Conservation (phyloP, 2,113 vertebrate genomes). For the Argyrosomus japonicus region DNA sequence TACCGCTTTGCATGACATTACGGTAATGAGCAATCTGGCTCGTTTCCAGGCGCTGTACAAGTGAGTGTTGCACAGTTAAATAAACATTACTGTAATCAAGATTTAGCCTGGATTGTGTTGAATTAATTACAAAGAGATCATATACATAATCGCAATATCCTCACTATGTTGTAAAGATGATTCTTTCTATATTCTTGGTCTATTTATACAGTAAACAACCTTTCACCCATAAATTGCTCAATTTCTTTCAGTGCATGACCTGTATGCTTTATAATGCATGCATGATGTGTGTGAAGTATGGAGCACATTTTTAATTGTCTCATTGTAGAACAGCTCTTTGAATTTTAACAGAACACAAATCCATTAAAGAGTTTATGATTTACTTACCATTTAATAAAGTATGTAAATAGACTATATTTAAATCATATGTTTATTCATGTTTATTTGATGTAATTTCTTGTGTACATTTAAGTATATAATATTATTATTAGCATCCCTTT, state of each 20-base stretch:
- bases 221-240: neutral
- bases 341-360: neutral
- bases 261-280: neutral
- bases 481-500: neutral
- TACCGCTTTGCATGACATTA: neutral
- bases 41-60: neutral
- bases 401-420: neutral
- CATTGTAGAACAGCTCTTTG: neutral
- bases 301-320: neutral
- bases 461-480: neutral
- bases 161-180: neutral
- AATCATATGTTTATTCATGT: neutral
- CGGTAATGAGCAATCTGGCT: conserved; percentile 51
- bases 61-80: too few species aligned
- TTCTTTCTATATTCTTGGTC: neutral
- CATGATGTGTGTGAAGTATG: neutral
- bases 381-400: neutral
- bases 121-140: neutral
- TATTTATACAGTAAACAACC: neutral
- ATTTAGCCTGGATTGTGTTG: neutral
- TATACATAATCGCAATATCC: neutral
- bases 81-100: neutral
- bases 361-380: neutral
- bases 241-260: neutral
- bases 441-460: neutral